Conservation (phyloP, 2,113 vertebrate species). For the Calidris pygmaea region DNA sequence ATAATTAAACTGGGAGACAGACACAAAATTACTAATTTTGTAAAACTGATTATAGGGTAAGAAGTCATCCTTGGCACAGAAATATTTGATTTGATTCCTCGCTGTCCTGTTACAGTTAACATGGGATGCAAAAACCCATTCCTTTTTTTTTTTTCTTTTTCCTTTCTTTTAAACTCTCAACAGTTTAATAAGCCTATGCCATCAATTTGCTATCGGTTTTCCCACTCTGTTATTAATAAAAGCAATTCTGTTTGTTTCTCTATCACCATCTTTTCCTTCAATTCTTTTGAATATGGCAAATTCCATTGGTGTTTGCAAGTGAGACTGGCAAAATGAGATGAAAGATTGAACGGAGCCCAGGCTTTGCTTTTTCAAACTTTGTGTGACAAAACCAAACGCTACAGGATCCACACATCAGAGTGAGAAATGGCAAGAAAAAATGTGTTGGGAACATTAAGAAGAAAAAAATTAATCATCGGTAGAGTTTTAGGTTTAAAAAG, state of each 20-base stretch:
- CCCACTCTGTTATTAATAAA: background rate
- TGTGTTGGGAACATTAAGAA: background rate
- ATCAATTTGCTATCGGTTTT: background rate
- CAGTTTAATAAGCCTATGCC: background rate
- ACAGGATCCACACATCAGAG: background rate
- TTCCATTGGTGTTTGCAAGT: background rate
- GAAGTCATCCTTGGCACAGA: background rate
- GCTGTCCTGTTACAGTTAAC: background rate
- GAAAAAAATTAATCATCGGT: background rate
- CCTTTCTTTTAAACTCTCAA: background rate
- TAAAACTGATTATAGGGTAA: constrained; percentile 35
- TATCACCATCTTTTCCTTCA: background rate
- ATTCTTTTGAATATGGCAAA: background rate
- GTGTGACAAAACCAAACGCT: background rate
- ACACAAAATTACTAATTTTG: constrained; percentile 23
- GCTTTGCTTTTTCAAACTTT: background rate
- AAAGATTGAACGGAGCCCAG: background rate
- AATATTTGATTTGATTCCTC: background rate
- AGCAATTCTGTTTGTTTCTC: background rate
- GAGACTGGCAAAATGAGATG: background rate
- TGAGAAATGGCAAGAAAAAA: background rate
- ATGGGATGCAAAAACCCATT: background rate
- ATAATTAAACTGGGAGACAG: constrained; percentile 27
- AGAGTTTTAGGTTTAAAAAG: background rate
- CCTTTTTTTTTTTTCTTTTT: too few relatives aligned